Percentiles rank a stretch among this genome's conserved stretches.
Conservation (phyloP, 2,113 vertebrate species). For the Corydoras maculifer region DNA sequence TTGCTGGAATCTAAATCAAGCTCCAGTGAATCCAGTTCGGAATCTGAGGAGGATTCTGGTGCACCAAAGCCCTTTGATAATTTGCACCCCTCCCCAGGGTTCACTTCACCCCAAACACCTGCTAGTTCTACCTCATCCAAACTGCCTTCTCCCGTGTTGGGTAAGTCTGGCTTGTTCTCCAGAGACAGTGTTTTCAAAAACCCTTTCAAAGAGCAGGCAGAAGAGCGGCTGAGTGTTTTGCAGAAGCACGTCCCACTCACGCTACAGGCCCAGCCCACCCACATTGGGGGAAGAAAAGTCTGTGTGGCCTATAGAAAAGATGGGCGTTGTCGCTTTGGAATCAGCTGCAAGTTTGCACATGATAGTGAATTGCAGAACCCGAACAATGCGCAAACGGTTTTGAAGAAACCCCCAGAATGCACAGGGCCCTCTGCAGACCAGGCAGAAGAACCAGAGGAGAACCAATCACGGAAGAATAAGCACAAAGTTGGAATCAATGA, state of each 20-base stretch:
- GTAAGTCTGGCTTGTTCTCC: constrained; percentile 17
- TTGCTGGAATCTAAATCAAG: constrained; percentile 57
- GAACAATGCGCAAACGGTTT: too few species aligned
- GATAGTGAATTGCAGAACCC: constrained; percentile 68
- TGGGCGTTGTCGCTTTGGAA: constrained; percentile 70
- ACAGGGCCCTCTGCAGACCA: background rate
- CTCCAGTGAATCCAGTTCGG: constrained; percentile 58
- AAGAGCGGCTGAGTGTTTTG: constrained; percentile 60
- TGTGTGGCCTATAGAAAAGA: constrained; percentile 69
- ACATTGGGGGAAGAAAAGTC: constrained; percentile 62
- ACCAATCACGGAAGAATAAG: constrained; percentile 54
- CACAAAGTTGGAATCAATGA: constrained; percentile 66
- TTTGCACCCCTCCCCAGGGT: background rate
- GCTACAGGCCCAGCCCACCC: constrained; percentile 57
- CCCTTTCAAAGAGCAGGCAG: constrained; percentile 65
- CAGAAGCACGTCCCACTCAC: constrained; percentile 74
- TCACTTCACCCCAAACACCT: background rate
- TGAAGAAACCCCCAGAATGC: too few species aligned
- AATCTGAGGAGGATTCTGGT: constrained; percentile 36
- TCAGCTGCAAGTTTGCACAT: constrained; percentile 72
- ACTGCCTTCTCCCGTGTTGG: constrained; percentile 60
- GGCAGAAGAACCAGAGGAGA: constrained; percentile 33
- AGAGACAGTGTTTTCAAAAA: constrained; percentile 68
- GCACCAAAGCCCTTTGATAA: background rate
- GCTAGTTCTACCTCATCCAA: constrained; percentile 35